Evolutionary conservation across 1,140 invertebrate genomes (phyloP).

Genomic region (Anadara kagoshimensis): DNA sequence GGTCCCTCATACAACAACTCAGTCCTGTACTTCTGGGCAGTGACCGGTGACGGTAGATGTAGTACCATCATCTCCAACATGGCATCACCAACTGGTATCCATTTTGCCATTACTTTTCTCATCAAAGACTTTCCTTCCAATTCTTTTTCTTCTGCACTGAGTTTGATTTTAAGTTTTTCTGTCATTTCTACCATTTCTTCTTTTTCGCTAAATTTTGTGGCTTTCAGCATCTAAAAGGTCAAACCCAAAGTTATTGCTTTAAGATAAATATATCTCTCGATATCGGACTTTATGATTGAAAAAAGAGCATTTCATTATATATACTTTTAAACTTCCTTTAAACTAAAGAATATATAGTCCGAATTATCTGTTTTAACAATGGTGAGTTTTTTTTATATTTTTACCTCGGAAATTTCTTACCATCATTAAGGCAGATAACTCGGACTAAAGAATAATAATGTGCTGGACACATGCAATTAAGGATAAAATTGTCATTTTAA

Average conservation of each 20-base stretch:
- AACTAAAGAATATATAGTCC: too few species aligned
- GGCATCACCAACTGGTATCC: conserved; percentile 99
- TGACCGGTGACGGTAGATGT: conserved; percentile 97
- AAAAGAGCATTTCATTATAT: too few species aligned
- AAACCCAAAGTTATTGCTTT: neutral
- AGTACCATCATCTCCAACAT: conserved; percentile 99
- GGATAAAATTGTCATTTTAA: neutral
- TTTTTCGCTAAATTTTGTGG: conserved; percentile 93
- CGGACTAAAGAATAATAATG: too few species aligned
- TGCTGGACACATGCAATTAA: neutral
- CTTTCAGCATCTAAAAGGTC: conserved; percentile 85
- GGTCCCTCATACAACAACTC: conserved; percentile 92
- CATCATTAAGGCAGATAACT: too few species aligned
- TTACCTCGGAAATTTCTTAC: too few species aligned
- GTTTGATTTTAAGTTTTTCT: conserved; percentile 89
- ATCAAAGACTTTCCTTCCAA: conserved; percentile 82
- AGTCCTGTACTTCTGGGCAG: conserved; percentile 99
- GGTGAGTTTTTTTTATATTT: too few species aligned
- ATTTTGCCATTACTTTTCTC: conserved; percentile 91
- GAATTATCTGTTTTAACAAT: too few species aligned
- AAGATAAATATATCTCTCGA: neutral
- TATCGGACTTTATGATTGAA: too few species aligned
- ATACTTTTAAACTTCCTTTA: too few species aligned
- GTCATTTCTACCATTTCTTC: conserved; percentile 74
- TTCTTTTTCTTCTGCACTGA: conserved; percentile 95